phyloP scores from a whole-genome alignment of 1,140 invertebrate species.

The Drosophila lowei region DNA sequence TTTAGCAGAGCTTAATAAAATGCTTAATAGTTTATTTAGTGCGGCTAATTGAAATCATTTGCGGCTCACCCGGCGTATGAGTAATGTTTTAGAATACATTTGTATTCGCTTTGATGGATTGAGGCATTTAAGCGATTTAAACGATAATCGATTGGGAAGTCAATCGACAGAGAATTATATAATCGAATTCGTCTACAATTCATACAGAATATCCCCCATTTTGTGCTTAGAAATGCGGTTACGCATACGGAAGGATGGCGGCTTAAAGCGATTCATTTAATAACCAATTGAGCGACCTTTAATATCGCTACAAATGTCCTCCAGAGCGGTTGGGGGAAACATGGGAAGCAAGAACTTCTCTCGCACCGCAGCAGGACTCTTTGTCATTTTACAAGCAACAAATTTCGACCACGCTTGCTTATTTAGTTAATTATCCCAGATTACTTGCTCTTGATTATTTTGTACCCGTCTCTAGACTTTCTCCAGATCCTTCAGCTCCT shows the following conservation, averaged over 20 bases:
- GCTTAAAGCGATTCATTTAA: not conserved
- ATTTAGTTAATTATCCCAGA: conserved; percentile 79
- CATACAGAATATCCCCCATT: too few species aligned
- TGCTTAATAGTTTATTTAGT: conserved; percentile 61
- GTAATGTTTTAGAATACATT: conserved; percentile 22
- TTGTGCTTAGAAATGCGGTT: too few species aligned
- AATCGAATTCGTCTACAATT: too few species aligned
- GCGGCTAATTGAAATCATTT: conserved; percentile 48
- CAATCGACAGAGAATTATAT: too few species aligned
- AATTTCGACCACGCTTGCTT: conserved; percentile 75
- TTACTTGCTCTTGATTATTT: conserved; percentile 80
- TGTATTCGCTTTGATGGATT: not conserved
- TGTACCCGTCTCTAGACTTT: conserved; percentile 43
- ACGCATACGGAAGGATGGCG: too few species aligned
- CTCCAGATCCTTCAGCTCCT: conserved; percentile 14
- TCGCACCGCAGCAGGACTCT: conserved; percentile 27
- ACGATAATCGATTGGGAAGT: too few species aligned
- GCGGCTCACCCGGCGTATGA: conserved; percentile 40
- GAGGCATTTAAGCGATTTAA: conserved; percentile 29
- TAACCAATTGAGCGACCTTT: conserved; percentile 12
- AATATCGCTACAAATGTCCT: conserved; percentile 7
- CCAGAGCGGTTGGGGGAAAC: not conserved
- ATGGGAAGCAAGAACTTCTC: not conserved
- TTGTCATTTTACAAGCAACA: conserved; percentile 58
- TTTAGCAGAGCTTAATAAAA: conserved; percentile 39